phyloP scores from a whole-genome alignment of 2,888 invertebrate species.

The Cerceris rybyensis region DNA sequence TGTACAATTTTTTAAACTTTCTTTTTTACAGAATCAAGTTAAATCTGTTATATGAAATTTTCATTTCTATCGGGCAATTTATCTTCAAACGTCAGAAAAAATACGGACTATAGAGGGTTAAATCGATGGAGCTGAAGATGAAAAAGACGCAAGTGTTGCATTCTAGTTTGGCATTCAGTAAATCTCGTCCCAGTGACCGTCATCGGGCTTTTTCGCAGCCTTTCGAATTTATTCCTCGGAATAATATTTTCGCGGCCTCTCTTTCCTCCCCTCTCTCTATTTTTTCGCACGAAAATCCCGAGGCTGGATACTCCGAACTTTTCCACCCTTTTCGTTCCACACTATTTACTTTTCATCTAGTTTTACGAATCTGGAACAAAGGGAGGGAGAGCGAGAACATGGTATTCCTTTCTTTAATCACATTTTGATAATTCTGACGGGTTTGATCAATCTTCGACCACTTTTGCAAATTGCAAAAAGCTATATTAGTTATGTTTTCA shows the following conservation, averaged over 20 bases:
- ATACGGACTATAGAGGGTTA: too few species aligned
- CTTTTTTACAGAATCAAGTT: too few species aligned
- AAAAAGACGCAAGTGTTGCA: too few species aligned
- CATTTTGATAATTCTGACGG: not conserved
- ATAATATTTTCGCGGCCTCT: conserved; percentile 26
- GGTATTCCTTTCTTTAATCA: not conserved
- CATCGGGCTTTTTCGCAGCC: conserved; percentile 60
- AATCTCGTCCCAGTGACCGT: conserved; percentile 64
- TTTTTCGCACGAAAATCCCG: not conserved
- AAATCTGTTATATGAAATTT: too few species aligned
- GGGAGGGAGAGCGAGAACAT: not conserved
- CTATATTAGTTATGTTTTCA: too few species aligned
- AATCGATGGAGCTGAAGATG: too few species aligned
- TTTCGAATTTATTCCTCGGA: conserved; percentile 60
- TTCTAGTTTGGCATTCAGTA: conserved; percentile 48
- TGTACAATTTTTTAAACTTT: too few species aligned
- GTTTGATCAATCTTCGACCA: not conserved
- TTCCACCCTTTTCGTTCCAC: conserved; percentile 27
- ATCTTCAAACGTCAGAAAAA: too few species aligned
- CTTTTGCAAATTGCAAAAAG: too few species aligned
- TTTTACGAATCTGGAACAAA: conserved; percentile 38
- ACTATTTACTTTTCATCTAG: conserved; percentile 39
- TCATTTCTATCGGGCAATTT: too few species aligned
- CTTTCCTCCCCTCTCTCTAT: conserved; percentile 2
- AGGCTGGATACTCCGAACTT: conserved; percentile 3